phyloP scores from a whole-genome alignment of 2,797 vertebrate species.

The Melanotaenia trifasciata region DNA sequence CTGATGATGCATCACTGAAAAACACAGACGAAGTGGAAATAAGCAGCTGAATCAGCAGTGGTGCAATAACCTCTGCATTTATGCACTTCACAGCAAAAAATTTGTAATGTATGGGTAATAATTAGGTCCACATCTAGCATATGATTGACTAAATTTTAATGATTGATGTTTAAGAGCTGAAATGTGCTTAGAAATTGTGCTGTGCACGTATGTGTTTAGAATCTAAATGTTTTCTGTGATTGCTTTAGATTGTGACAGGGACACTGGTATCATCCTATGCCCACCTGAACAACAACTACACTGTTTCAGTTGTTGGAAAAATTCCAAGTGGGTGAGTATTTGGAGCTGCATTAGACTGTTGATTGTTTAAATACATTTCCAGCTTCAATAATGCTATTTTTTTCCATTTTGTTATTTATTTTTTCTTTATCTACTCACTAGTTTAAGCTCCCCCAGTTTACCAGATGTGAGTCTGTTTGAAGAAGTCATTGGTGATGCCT shows the following conservation, averaged over 20 bases:
- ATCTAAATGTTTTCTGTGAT: constrained; percentile 32
- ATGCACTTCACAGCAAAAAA: constrained; percentile 66
- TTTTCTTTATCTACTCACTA: constrained; percentile 55
- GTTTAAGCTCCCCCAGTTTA: constrained; percentile 85
- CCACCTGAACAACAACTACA: constrained; percentile 80
- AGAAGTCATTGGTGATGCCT: constrained; percentile 89
- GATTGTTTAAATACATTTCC: constrained; percentile 8
- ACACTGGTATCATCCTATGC: constrained; percentile 88
- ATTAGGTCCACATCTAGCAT: constrained; percentile 53
- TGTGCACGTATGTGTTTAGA: constrained; percentile 10
- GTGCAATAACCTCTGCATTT: constrained; percentile 30
- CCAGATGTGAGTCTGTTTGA: constrained; percentile 84
- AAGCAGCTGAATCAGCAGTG: constrained; percentile 66
- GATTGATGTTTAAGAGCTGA: constrained; percentile 27
- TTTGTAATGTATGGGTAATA: constrained; percentile 51
- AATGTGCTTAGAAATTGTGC: constrained; percentile 7
- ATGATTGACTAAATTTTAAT: constrained; percentile 59
- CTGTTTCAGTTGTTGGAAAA: constrained; percentile 88
- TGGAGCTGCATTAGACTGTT: background rate
- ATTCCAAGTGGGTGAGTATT: constrained; percentile 92
- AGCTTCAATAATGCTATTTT: background rate
- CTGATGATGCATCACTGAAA: constrained; percentile 60
- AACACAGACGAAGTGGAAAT: constrained; percentile 53
- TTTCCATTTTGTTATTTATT: background rate
- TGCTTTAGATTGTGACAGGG: constrained; percentile 88